Base-by-base conservation (phyloP, 2,888 invertebrate genomes). In the Drosophila histrio region DNA sequence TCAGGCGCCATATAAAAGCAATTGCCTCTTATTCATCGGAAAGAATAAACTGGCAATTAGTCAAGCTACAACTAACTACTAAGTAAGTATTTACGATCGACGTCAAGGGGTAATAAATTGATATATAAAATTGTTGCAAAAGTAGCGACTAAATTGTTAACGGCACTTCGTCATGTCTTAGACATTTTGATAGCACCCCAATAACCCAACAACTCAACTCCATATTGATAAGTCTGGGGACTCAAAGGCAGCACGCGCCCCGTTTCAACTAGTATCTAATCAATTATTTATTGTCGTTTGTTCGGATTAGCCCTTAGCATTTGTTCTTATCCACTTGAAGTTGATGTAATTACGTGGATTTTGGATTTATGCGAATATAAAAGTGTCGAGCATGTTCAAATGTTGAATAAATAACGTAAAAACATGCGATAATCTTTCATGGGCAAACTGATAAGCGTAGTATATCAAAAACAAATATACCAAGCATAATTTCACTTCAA, bases 311-410 rank as follows among this genome's bases (percentile, higher is more conserved):
- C 21, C 36, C 68, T 8, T 17, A 43, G 11, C 30, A 54, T 53
- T 71, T 52, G 50, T 13, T 52, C 47, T 39, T 36, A 13, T 36
- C 15, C 65, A 72, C 54, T 50, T 49, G 58, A 59, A 26, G 44
- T 60, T 52, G 43, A 53, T 65, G 56, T 53, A 72, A 77, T 72
- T 76, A 69, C 61, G 36, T 44, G 64, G 47, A 44, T 69, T 72
- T 73, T 44, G 43, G 70, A 69, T 69, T 68, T 59, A 60, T 39
- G 30, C 38, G 32, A 41, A 49, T 56, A 53, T 44, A 70, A 54
- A 66, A 36, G 17, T 62, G 65, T 53, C 60, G 19, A 54, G 54
- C n/a, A 11, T 58, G 54, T 39, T 44, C 22, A 52, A 62, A 47
- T 47, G 44, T 44, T 41, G 41, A 41, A 34, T 50, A 41, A 54